Evolutionary conservation across 2,888 invertebrate species (phyloP), one percentile per base, ranked within the genome.

Genomic region (Allophyes oxyacanthae): DNA sequence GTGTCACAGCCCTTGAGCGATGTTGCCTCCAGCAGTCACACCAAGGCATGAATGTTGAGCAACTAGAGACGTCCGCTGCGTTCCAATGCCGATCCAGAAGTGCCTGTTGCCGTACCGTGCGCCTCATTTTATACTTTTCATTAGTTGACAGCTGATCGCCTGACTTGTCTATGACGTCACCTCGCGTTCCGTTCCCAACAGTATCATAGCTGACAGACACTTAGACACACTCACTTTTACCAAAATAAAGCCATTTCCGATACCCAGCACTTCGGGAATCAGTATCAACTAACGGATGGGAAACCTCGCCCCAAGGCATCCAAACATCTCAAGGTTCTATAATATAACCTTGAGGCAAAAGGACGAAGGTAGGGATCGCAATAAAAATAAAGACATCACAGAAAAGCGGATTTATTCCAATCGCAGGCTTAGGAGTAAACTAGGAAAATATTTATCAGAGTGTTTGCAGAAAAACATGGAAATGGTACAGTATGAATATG

Each of bases 361-460:
- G 13, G 37, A 43, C 32, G 71, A 66, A 57, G 42, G 66, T 36
- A 52, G 51, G 56, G 49, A 48, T 58, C 51, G 51, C 56, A 64
- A 74, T 65, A 69, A 73, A 76, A 70, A 65, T 74, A 55, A 58
- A 63, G 51, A 36, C 44, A 52, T 58, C 53, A 43, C 25, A 53
- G 51, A 40, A 56, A 61, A 77, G 26, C 56, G 55, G 62, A 70
- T 74, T 69, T 63, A 65, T 65, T 53, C 56, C 55, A 51, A 64
- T 61, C 54, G 53, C 36, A 30, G 51, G 58, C 64, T 76, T 67
- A 72, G 50, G 48, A 53, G 44, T 59, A 46, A 68, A 68, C 51
- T 68, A 54, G 49, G 20, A 48, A 65, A 70, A 73, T 77, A 70
- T 76, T 73, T 74, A 63, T 70, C 62, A 60, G 60, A 41, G 44